Conservation (phyloP, 2,797 vertebrate species). For the Sibirionetta formosa region DNA sequence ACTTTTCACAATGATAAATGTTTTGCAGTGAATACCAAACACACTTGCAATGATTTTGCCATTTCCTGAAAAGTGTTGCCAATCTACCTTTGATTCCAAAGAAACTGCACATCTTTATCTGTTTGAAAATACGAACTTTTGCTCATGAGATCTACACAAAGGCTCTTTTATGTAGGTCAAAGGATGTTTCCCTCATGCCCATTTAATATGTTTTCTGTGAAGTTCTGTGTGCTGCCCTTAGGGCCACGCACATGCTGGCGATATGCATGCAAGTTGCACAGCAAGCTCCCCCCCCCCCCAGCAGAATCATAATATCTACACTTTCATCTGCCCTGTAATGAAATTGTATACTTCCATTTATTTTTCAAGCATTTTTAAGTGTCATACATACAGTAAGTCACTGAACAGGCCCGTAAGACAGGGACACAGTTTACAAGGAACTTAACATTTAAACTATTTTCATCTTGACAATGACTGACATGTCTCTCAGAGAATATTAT, state of each 20-base stretch:
- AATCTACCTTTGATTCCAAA: constrained; percentile 82
- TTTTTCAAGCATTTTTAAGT: constrained; percentile 69
- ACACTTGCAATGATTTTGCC: constrained; percentile 76
- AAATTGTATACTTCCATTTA: constrained; percentile 34
- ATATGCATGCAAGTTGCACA: constrained; percentile 81
- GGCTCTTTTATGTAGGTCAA: constrained; percentile 83
- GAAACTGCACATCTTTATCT: constrained; percentile 76
- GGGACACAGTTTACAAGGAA: constrained; percentile 77
- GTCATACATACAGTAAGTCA: constrained; percentile 61
- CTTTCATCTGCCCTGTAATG: constrained; percentile 71
- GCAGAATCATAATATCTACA: constrained; percentile 44
- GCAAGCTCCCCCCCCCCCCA: constrained; percentile 49
- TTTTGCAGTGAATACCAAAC: constrained; percentile 75
- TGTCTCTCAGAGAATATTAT: constrained; percentile 82
- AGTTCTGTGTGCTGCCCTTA: constrained; percentile 82
- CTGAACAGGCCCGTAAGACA: constrained; percentile 74
- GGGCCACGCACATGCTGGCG: constrained; percentile 77
- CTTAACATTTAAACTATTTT: constrained; percentile 82
- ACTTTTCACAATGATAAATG: constrained; percentile 72
- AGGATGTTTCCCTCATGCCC: constrained; percentile 81
- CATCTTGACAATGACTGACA: constrained; percentile 85
- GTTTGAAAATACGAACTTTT: constrained; percentile 79
- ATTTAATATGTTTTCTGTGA: constrained; percentile 86
- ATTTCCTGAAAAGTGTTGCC: constrained; percentile 77
- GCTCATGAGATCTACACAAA: constrained; percentile 82